Evolutionary conservation across 2,888 invertebrate genomes (phyloP), one percentile per base, ranked within the genome.

Genomic region (Nesidiocoris tenuis): DNA sequence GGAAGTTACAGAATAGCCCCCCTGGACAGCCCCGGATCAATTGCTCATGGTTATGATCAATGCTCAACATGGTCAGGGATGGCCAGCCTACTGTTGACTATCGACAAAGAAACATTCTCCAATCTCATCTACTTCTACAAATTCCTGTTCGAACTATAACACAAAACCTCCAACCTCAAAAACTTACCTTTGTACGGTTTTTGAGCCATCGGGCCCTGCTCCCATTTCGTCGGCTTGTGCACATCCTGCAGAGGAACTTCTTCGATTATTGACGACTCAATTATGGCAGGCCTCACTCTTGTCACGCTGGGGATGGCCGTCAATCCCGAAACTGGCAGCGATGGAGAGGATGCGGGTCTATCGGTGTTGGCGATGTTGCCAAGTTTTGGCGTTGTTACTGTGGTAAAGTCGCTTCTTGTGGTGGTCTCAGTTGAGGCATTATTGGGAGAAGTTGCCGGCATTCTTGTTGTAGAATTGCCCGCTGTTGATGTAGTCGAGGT

Each of bases 201-300:
- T 9, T 67, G 22, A 1, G 63, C 9, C 1, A 68, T 2, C 5
- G 75, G 63, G 5, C 59, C 68, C 68, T 74, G 74, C 19, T 74
- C 74, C 77, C 77, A 77, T 18, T 67, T 67, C 5, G 77, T 77
- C 25, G 77, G 77, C 25, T 74, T 67, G 64, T 77, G 77, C 1
- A 65, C 61, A 57, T 77, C 77, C 68, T 63, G 68, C 17, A 61
- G 17, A 1, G 75, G 64, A 0, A 59, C 56, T 55, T 70, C 74
- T 75, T 78, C 78, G 17, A 77, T 63, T 12, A 78, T 78, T 9
- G 78, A 78, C 2, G 78, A 77, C 55, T 78, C 77, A 17, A 78
- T 81, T 72, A 82, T 81, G 9, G 66, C 70, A n/a, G 72, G 64
- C 17, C 57, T 61, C 1, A 80, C 77, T 21, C 71, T 21, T n/a